A percentile compares a stretch with the other conserved stretches of the same genome.
These are phyloP conservation scores for Mayetiola destructor DNA, from an alignment of 2,888 invertebrate genomes.

Conservation along the genomic window DNA sequence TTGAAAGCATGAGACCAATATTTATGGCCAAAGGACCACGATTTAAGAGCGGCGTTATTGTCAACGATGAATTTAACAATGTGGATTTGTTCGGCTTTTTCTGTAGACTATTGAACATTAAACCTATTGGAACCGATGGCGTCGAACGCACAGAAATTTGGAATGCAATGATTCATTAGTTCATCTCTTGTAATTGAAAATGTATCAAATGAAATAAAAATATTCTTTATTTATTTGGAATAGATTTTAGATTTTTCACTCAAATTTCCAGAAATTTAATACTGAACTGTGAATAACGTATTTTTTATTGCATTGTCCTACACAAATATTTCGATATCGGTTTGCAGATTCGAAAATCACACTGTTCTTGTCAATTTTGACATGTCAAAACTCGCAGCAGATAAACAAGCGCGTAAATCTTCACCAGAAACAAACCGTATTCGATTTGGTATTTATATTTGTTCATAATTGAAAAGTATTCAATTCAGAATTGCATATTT, in stretches of 20 bases:
- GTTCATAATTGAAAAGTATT: no score
- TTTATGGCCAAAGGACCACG: constrained; percentile 56
- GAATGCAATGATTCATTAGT: background rate
- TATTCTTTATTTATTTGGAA: background rate
- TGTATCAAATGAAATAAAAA: background rate
- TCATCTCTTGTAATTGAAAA: no score
- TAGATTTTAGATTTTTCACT: background rate
- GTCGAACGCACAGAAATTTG: background rate
- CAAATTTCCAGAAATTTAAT: no score
- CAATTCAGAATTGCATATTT: no score
- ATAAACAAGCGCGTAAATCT: constrained; percentile 11
- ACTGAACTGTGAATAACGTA: no score
- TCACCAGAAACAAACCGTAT: no score
- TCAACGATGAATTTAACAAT: constrained; percentile 23
- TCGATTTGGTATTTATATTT: no score
- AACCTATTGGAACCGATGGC: background rate
- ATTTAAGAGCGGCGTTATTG: constrained; percentile 38
- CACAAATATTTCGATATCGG: background rate
- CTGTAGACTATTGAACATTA: constrained; percentile 27
- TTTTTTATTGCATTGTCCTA: no score
- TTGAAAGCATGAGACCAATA: constrained; percentile 47
- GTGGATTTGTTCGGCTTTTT: constrained; percentile 53
- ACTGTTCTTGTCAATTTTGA: no score
- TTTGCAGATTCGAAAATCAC: background rate
- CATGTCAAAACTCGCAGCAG: background rate